These are phyloP conservation scores for Sipha flava DNA, from an alignment of 1,140 invertebrate genomes.

Conservation along the genomic window DNA sequence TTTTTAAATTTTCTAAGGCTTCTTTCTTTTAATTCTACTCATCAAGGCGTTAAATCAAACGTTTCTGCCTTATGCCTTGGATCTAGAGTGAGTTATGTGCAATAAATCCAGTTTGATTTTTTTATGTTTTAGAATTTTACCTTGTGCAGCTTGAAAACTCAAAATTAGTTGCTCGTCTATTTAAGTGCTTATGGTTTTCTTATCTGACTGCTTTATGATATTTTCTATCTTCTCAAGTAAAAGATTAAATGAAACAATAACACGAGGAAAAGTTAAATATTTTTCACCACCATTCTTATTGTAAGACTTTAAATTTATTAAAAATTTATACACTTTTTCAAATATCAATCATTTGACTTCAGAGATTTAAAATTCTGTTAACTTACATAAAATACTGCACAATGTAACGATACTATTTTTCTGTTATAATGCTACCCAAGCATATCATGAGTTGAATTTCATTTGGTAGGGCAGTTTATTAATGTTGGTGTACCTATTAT, in stretches of 20 bases:
- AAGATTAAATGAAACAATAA: slow-evolving; percentile 1
- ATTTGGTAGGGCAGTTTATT: slow-evolving; percentile 33
- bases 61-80: background rate
- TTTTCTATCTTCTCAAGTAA: background rate
- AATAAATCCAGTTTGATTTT: slow-evolving; percentile 5
- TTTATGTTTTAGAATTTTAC: slow-evolving; percentile 9
- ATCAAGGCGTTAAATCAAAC: background rate
- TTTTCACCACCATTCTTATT: background rate
- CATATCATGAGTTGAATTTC: slow-evolving; percentile 35
- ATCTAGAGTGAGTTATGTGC: background rate
- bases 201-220: background rate
- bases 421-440: slow-evolving; percentile 10
- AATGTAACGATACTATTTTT: slow-evolving; percentile 16
- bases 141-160: background rate
- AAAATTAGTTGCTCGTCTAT: background rate
- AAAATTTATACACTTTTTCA: background rate
- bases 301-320: background rate
- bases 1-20: background rate
- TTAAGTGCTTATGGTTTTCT: background rate
- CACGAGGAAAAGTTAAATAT: background rate
- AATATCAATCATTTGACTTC: background rate
- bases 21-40: background rate
- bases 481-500: slow-evolving; percentile 1
- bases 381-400: background rate
- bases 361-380: background rate